Percentiles rank a stretch among this genome's conserved stretches.
Conservation (phyloP, 2,888 invertebrate genomes). For the Sericinus montela region DNA sequence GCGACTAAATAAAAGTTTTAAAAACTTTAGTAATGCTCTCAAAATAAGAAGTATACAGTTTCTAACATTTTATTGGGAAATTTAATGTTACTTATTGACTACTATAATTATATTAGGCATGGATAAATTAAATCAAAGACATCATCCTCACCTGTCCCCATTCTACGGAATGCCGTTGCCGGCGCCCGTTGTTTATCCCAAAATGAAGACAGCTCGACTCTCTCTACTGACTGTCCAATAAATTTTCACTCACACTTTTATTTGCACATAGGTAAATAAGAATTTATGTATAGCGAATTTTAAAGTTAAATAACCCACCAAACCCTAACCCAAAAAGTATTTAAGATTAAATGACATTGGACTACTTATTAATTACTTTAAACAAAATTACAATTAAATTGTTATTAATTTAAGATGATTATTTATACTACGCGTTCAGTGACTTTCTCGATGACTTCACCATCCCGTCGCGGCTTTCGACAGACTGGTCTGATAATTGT, state of each 20-base stretch:
- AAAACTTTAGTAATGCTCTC: too few relatives aligned
- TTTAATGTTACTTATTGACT: too few relatives aligned
- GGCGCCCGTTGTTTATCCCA: constrained; percentile 82
- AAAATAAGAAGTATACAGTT: too few relatives aligned
- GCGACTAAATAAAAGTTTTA: too few relatives aligned
- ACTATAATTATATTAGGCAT: too few relatives aligned
- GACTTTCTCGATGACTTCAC: constrained; percentile 67
- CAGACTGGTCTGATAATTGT: constrained; percentile 78
- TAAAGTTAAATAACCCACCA: background rate
- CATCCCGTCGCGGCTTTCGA: constrained; percentile 71
- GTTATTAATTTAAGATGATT: constrained; percentile 6
- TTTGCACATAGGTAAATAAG: constrained; percentile 23
- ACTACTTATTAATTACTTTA: background rate
- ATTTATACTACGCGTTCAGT: constrained; percentile 22
- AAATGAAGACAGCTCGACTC: constrained; percentile 74
- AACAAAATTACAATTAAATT: background rate
- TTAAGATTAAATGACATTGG: background rate
- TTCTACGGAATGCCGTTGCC: constrained; percentile 81
- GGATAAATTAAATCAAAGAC: background rate
- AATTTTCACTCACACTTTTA: constrained; percentile 28
- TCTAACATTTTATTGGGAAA: too few relatives aligned
- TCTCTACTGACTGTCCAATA: constrained; percentile 23
- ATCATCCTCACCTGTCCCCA: constrained; percentile 83
- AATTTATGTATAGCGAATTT: background rate
- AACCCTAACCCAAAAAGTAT: background rate